A percentile compares a stretch with the other conserved stretches of the same genome.
phyloP scores from a whole-genome alignment of 2,888 invertebrate species.

The Amphimallon solstitiale region DNA sequence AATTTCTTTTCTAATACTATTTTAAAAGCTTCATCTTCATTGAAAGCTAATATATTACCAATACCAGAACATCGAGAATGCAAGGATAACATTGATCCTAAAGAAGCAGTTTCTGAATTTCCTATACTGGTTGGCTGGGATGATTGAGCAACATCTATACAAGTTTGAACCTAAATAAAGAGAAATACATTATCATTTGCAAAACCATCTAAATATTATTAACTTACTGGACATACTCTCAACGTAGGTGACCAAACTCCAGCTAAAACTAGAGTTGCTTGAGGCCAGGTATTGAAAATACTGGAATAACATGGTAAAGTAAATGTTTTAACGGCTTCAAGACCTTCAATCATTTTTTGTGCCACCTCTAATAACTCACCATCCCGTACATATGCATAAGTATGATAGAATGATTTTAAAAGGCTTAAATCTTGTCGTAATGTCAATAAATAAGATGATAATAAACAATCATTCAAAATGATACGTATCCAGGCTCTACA shows the following conservation, averaged over 20 bases:
- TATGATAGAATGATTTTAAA: slow-evolving; percentile 84
- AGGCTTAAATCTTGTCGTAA: slow-evolving; percentile 81
- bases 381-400: slow-evolving; percentile 85
- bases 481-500: slow-evolving; percentile 92
- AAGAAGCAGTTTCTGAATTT: slow-evolving; percentile 58
- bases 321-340: slow-evolving; percentile 79
- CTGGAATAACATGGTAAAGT: slow-evolving; percentile 85
- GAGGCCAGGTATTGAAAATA: slow-evolving; percentile 89
- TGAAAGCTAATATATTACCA: slow-evolving; percentile 67
- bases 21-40: slow-evolving; percentile 78
- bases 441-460: slow-evolving; percentile 87
- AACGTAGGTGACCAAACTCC: slow-evolving; percentile 87
- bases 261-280: slow-evolving; percentile 82
- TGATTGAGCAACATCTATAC: slow-evolving; percentile 79
- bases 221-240: slow-evolving; percentile 74
- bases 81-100: slow-evolving; percentile 61
- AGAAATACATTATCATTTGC: neutral
- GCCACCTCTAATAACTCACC: slow-evolving; percentile 82
- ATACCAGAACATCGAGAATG: slow-evolving; percentile 64
- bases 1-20: slow-evolving; percentile 71
- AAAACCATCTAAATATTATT: neutral
- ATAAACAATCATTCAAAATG: slow-evolving; percentile 86
- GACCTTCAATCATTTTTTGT: slow-evolving; percentile 78
- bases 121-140: slow-evolving; percentile 53
- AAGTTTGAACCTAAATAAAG: slow-evolving; percentile 68